Base-by-base conservation (phyloP, 2,113 vertebrate genomes). In the Peromyscus californicus region DNA sequence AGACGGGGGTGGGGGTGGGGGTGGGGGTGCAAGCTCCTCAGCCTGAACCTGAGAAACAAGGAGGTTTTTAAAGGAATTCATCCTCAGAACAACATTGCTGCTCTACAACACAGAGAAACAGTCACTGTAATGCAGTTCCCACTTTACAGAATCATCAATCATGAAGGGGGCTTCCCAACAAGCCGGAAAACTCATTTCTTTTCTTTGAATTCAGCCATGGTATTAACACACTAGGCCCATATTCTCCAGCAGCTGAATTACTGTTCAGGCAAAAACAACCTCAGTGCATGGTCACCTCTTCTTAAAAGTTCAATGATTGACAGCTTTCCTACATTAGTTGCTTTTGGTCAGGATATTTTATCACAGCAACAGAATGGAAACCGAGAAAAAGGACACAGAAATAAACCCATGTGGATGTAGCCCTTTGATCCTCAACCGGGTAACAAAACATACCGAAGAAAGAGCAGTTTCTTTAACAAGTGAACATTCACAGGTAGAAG, bases 21-120 rank as follows among this genome's bases (percentile, higher is more conserved):
- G n/a, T n/a, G 45, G 93, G 65, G 48, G 51, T 76, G 29, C 3
- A 59, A 82, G 91, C 48, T 91, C 57, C 61, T 31, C 88, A 92
- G 90, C 85, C 54, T 86, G 61, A 83, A 92, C 85, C 17, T 87
- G 67, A 94, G 89, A 94, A 78, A 70, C 11, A 48, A 95, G 70
- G 63, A 80, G 54, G 1, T 36, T 74, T 91, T 61, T 42, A 17
- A 79, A 96, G 97, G 89, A 86, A 57, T 3, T 39, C 24, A 33
- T 86, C 63, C 90, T 85, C 57, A 90, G 75, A 96, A 22, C 13
- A 51, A 59, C 10, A 48, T 51, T 84, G 83, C 15, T 75, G 54
- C 31, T 94, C 22, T 79, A 6, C 61, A 51, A 89, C 26, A 88
- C 92, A 93, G 90, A 95, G 39, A 57, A 86, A 96, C 33, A 54